Base-by-base conservation (phyloP, 2,797 vertebrate species). In the Epinephelus coioides region DNA sequence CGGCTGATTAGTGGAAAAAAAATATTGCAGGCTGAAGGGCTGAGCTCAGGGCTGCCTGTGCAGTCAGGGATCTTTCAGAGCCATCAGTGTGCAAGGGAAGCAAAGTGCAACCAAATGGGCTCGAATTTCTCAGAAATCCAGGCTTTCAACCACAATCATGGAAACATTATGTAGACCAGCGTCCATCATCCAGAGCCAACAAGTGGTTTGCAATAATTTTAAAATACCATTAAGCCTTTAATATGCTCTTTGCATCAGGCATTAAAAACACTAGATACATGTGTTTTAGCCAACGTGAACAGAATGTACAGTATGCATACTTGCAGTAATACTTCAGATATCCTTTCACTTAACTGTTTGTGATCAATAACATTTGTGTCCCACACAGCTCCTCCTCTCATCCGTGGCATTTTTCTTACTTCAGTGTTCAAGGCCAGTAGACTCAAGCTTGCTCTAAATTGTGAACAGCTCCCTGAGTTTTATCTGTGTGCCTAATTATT, bases 81-180 rank as follows among this genome's bases (percentile, higher is more conserved):
- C 25, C 25, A 55, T 76, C 69, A 60, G 53, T 74, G 62, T 75
- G 57, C 25, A 72, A 69, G 43, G 43, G 56, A 79, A 67, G 71
- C 81, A 70, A 73, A 78, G 84, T 76, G 55, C 49, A 79, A 88
- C 73, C 76, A 70, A 89, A 73, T 79, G 34, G 73, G 54, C 54
- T 83, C 46, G 60, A 62, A 77, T 88, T 87, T 87, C 73, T 73
- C 70, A n/a, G 51, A 88, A 82, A 81, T 83, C 57, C 69, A 75
- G 69, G 44, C 76, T 67, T 86, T 86, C n/a, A 73, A 67, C 81
- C 88, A 81, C 72, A 88, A 27, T 74, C 61, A 79, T 82, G 76
- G 85, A 88, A 90, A 87, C 66, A 84, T 84, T 61, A 73, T 81
- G 65, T 64, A 63, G 54, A 34, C 46, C 68, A 67, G 63, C 19